phyloP scores from a whole-genome alignment of 2,113 vertebrate genomes.

The Scortum barcoo region DNA sequence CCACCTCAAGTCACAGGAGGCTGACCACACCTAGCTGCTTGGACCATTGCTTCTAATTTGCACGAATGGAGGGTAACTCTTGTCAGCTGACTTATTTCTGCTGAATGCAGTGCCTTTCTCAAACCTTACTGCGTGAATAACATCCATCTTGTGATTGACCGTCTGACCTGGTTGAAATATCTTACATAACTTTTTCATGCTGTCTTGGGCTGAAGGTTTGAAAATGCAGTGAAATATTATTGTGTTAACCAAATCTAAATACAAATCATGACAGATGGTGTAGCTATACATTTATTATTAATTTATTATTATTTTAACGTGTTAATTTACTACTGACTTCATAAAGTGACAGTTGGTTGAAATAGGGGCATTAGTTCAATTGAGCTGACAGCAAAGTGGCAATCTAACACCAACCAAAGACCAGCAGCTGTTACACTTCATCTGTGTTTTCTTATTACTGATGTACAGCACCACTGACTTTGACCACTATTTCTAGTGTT shows the following conservation, averaged over 20 bases:
- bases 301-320: not conserved
- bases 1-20: not conserved
- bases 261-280: not conserved
- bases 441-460: not conserved
- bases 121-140: not conserved
- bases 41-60: not conserved
- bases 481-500: not conserved
- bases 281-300: not conserved
- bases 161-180: not conserved
- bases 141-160: not conserved
- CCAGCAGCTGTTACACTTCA: too few species aligned
- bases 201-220: not conserved
- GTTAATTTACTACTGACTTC: not conserved
- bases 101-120: not conserved
- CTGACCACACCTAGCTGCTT: not conserved
- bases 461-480: not conserved
- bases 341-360: not conserved
- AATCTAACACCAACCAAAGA: not conserved
- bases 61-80: slow-evolving; percentile 2
- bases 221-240: not conserved
- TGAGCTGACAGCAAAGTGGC: not conserved
- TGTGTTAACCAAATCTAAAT: not conserved
- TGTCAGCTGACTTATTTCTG: not conserved
- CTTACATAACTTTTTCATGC: not conserved
- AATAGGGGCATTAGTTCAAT: not conserved